Conservation (phyloP, 2,113 vertebrate genomes). For the Sciurus niger region DNA sequence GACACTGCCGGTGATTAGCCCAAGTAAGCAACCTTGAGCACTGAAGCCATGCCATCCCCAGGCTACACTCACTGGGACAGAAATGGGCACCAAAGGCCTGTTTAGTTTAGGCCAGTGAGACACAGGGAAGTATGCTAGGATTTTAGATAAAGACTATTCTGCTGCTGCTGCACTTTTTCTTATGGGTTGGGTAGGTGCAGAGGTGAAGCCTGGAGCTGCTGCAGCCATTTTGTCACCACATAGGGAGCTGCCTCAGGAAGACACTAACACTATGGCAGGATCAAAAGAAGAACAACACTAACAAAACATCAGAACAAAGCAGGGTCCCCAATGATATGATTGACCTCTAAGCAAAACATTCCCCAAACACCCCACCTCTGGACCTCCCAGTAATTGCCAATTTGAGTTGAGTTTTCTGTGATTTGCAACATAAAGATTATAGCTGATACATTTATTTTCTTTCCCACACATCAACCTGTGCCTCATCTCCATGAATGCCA, state of each 20-base stretch:
- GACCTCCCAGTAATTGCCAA: not conserved
- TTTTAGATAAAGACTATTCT: not conserved
- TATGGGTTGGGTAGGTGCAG: not conserved
- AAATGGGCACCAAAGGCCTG: not conserved
- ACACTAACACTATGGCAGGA: not conserved
- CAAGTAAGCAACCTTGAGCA: not conserved
- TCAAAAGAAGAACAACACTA: not conserved
- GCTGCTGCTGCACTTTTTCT: not conserved
- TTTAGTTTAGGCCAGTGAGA: not conserved
- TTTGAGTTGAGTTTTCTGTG: not conserved
- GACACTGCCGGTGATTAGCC: not conserved
- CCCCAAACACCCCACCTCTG: not conserved
- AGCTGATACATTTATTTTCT: not conserved
- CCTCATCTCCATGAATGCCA: not conserved
- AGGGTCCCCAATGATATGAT: not conserved
- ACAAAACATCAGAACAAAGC: not conserved
- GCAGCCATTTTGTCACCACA: not conserved
- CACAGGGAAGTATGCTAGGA: not conserved
- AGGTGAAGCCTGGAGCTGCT: not conserved
- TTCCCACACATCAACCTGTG: not conserved
- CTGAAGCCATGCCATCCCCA: not conserved
- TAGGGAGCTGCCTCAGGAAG: not conserved
- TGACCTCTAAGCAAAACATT: not conserved
- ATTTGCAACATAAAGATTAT: not conserved
- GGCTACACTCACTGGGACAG: not conserved